Evolutionary conservation across 2,113 vertebrate species (phyloP).

Genomic region (Mixornis gularis): DNA sequence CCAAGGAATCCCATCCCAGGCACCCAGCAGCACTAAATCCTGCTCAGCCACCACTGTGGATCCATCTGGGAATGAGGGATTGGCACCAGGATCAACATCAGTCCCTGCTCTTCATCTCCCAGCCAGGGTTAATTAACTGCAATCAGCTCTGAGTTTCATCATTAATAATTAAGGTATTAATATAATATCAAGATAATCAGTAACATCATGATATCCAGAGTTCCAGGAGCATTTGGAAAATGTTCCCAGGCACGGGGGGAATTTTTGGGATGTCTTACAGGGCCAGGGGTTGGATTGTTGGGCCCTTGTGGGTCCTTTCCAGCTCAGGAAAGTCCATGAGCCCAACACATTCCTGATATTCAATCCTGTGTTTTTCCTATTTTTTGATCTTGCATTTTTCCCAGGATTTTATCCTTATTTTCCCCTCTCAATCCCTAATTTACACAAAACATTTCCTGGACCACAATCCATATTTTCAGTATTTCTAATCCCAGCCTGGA

Average conservation of each 20-base stretch:
- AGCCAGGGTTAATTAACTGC: background rate
- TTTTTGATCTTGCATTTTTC: background rate
- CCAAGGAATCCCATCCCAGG: background rate
- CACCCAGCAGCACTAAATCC: background rate
- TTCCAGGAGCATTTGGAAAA: background rate
- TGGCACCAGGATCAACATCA: no score
- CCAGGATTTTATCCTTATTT: background rate
- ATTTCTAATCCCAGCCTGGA: background rate
- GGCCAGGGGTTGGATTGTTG: background rate
- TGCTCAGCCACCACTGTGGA: rapidly evolving
- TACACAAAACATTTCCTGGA: background rate
- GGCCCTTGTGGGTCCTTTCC: background rate
- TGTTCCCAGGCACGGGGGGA: background rate
- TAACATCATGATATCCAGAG: background rate
- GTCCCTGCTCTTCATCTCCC: background rate
- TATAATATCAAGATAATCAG: background rate
- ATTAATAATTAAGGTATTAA: background rate
- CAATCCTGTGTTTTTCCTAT: rapidly evolving
- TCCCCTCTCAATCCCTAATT: background rate
- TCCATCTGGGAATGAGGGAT: rapidly evolving
- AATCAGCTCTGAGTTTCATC: rapidly evolving
- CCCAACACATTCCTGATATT: background rate
- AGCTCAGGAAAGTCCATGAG: background rate
- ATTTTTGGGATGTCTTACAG: background rate
- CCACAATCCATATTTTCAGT: background rate